These are phyloP conservation scores for Brachyrhaphis roseni DNA, from an alignment of 2,797 vertebrate genomes.

Conservation along the genomic window DNA sequence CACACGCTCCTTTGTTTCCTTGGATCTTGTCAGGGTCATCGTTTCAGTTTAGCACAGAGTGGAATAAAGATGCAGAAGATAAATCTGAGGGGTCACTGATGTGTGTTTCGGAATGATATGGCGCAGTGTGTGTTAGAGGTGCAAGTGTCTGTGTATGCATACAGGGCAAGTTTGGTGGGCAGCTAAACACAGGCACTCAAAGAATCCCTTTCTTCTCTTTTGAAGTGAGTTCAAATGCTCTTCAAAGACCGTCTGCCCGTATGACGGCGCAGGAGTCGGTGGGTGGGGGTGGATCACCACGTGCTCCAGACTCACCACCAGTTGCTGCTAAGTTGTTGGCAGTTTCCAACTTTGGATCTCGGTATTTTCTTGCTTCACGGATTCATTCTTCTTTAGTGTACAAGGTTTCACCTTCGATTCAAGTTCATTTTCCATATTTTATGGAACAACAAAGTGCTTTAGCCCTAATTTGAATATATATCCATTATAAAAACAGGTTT, in stretches of 20 bases:
- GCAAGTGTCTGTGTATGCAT: constrained; percentile 25
- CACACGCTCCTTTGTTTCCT: constrained; percentile 45
- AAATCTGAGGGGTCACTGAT: constrained; percentile 24
- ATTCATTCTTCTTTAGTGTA: neutral
- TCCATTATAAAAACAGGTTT: neutral
- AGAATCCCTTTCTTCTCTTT: constrained; percentile 84
- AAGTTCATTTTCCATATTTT: neutral
- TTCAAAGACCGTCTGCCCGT: constrained; percentile 79
- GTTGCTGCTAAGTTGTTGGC: constrained; percentile 26
- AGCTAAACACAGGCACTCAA: constrained; percentile 78
- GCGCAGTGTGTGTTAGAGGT: constrained; percentile 29
- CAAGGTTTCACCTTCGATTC: neutral
- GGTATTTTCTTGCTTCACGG: constrained; percentile 22
- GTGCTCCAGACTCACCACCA: constrained; percentile 57
- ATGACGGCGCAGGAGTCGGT: constrained; percentile 50
- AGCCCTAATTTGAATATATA: neutral
- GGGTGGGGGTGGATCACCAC: constrained; percentile 51
- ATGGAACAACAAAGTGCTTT: neutral
- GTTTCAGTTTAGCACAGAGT: constrained; percentile 50
- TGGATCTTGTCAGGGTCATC: constrained; percentile 63
- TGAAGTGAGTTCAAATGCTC: constrained; percentile 86
- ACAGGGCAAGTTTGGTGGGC: constrained; percentile 57
- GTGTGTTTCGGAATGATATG: constrained; percentile 47
- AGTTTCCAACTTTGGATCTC: constrained; percentile 45
- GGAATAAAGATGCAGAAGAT: constrained; percentile 40